A percentile compares a stretch with the other conserved stretches of the same genome.
These are phyloP conservation scores for Octodon degus DNA, from an alignment of 2,113 vertebrate species.

Conservation along the genomic window DNA sequence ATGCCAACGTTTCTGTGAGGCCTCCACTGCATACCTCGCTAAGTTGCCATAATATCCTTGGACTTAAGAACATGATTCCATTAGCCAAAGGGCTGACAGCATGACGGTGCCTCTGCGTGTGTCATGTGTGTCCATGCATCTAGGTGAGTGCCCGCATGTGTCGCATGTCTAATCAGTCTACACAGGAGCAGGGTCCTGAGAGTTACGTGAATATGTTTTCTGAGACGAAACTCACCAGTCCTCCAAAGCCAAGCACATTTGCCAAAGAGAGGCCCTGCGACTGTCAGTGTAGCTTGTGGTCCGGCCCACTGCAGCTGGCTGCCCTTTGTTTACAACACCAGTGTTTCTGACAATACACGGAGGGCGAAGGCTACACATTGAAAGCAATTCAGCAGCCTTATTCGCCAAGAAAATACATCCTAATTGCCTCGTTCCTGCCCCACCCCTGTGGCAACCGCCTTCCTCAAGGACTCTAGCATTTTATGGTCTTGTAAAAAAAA, in stretches of 20 bases:
- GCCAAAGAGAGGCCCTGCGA: not conserved
- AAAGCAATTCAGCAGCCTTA: conserved; percentile 61
- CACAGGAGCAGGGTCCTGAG: not conserved
- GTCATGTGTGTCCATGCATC: rapidly evolving
- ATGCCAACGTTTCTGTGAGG: not conserved
- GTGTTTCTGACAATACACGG: conserved; percentile 40
- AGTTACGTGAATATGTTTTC: not conserved
- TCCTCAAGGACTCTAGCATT: conserved; percentile 70
- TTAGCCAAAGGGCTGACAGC: not conserved
- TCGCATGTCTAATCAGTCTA: not conserved
- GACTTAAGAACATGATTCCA: not conserved
- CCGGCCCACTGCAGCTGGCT: not conserved
- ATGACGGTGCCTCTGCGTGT: too few relatives aligned
- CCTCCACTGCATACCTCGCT: not conserved
- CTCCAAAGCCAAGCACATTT: not conserved
- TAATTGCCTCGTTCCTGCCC: conserved; percentile 7
- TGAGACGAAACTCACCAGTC: not conserved
- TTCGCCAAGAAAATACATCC: conserved; percentile 8
- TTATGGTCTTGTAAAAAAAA: conserved; percentile 70
- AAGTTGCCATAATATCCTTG: not conserved
- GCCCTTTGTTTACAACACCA: not conserved
- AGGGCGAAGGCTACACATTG: not conserved
- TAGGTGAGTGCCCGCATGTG: not conserved
- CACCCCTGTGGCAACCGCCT: conserved; percentile 49
- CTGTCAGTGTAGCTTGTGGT: not conserved